These are phyloP conservation scores for Chiridota heheva DNA, from an alignment of 35 echinoderm and acorn worm genomes.

Conservation along the genomic window DNA sequence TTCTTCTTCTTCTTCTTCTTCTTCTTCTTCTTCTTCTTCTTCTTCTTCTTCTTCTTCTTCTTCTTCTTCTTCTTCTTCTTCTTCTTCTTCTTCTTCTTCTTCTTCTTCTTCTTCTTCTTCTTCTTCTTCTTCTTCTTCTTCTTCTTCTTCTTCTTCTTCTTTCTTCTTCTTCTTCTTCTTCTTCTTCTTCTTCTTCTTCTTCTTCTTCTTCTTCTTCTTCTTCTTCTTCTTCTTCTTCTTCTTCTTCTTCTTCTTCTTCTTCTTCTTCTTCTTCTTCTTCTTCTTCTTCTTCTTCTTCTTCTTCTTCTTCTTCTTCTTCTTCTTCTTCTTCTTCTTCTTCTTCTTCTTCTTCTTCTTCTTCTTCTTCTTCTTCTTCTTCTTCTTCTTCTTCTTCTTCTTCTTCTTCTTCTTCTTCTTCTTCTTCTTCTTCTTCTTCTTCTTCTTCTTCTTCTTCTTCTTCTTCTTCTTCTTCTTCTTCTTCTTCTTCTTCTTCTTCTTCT, in stretches of 20 bases:
- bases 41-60: neutral
- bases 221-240: slow-evolving; percentile 6
- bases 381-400: slow-evolving; percentile 6
- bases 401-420: slow-evolving; percentile 6
- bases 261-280: slow-evolving; percentile 6
- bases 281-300: slow-evolving; percentile 6
- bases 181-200: neutral
- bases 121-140: slow-evolving; percentile 6
- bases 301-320: slow-evolving; percentile 6
- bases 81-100: slow-evolving; percentile 5
- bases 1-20: neutral
- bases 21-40: neutral
- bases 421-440: slow-evolving; percentile 6
- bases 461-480: slow-evolving; percentile 6
- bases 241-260: slow-evolving; percentile 6
- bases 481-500: no score
- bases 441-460: slow-evolving; percentile 6
- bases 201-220: slow-evolving; percentile 6
- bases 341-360: no score
- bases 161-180: neutral
- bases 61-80: slow-evolving; percentile 6
- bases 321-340: slow-evolving; percentile 8
- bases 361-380: slow-evolving; percentile 6
- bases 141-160: slow-evolving; percentile 6
- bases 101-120: slow-evolving; percentile 6